Conservation (phyloP, 2,797 vertebrate species). For the Nothura maculosa region DNA sequence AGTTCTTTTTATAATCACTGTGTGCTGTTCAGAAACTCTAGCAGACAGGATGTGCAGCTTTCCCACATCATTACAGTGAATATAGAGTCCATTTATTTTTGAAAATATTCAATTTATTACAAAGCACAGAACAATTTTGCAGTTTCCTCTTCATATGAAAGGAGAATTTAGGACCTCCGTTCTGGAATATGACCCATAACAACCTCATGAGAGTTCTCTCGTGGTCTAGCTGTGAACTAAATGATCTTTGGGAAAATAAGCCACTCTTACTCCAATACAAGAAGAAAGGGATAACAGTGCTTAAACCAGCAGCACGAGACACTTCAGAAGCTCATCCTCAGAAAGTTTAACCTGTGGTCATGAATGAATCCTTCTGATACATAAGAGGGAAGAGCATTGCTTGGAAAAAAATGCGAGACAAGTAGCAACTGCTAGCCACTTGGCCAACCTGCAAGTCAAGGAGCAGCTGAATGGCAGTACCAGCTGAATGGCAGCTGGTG, state of each 20-base stretch:
- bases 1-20: background rate
- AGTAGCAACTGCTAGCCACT: background rate
- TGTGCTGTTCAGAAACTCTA: background rate
- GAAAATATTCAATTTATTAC: background rate
- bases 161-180: background rate
- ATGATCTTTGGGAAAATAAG: background rate
- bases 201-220: background rate
- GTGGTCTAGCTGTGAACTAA: background rate
- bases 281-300: background rate
- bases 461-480: background rate
- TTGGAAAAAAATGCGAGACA: background rate
- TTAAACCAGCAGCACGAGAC: background rate
- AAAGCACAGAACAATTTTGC: background rate
- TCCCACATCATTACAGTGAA: background rate
- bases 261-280: background rate
- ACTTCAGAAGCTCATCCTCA: background rate
- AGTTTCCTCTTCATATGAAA: background rate
- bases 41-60: background rate
- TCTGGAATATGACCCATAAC: background rate
- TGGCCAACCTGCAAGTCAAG: background rate
- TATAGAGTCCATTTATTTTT: background rate
- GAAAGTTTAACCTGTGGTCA: background rate
- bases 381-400: rapidly evolving
- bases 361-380: background rate
- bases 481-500: background rate